Evolutionary conservation across 37 sponge, comb jelly and placozoan species (phyloP).

Genomic region (Bolinopsis microptera): DNA sequence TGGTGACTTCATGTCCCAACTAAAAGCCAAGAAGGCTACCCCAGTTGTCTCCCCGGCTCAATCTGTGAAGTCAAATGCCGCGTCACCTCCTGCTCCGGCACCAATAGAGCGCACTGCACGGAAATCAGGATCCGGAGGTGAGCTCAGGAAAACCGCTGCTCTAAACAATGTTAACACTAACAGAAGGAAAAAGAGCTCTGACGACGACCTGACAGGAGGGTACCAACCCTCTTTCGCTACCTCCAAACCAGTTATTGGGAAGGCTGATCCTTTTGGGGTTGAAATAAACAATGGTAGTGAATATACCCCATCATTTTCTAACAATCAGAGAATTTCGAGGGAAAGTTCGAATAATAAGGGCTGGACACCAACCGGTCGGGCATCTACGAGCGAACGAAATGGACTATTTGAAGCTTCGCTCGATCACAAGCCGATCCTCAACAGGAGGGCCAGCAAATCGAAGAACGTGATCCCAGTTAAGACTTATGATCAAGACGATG

Average conservation of each 20-base stretch:
- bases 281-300: neutral
- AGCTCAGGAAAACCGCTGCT: neutral
- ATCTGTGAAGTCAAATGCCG: neutral
- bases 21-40: conserved; percentile 26
- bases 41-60: neutral
- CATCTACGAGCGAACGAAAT: conserved; percentile 52
- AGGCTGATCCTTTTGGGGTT: conserved; percentile 43
- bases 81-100: neutral
- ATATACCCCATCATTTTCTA: conserved; percentile 47
- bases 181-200: neutral
- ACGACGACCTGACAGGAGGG: neutral
- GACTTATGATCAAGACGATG: neutral
- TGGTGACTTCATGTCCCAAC: conserved; percentile 51
- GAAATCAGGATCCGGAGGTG: neutral
- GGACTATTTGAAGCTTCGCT: conserved; percentile 27
- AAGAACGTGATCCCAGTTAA: conserved; percentile 11
- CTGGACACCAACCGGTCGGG: conserved; percentile 44
- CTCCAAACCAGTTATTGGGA: neutral
- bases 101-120: neutral
- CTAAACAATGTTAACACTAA: neutral
- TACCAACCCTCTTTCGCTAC: conserved; percentile 58
- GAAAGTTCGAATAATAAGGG: conserved; percentile 23
- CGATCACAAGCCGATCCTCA: neutral
- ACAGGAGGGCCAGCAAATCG: conserved; percentile 30
- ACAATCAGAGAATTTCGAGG: conserved; percentile 59